Base-by-base conservation (phyloP, 2,888 invertebrate genomes). In the Seira sanloemensis region DNA sequence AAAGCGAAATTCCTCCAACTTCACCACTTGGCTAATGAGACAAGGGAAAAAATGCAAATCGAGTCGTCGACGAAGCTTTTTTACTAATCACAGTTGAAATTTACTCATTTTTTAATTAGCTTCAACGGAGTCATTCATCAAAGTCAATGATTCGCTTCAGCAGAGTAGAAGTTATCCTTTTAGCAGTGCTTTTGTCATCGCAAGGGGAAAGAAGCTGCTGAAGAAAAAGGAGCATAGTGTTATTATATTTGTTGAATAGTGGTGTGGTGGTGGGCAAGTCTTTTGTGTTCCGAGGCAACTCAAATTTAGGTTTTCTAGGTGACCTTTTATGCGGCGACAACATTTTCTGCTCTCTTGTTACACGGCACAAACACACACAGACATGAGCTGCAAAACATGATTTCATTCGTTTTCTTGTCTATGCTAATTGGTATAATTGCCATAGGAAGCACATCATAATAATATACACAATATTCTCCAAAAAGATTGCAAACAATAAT, bases 251-350 rank as follows among this genome's bases (percentile, higher is more conserved):
- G 50, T 50, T n/a, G n/a, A 50, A 37, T 7, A 37, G 37, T n/a
- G n/a, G n/a, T n/a, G 50, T 50, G 50, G 16, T 12, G 12, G 12
- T 50, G 50, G 12, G n/a, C 2, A 50, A 7, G 12, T 37, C 50
- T 37, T 37, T 37, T 50, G 2, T 16, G n/a, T 12, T 50, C n/a
- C 5, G n/a, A n/a, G 16, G 50, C 16, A 50, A 50, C 12, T 50
- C n/a, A 12, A 50, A 50, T 50, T 50, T 50, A 19, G 58, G 12
- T 24, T 71, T 75, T 81, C 62, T 75, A 54, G 78, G 77, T 83
- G 83, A 83, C 83, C 83, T 83, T 83, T 82, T 82, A 77, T 83
- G 62, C 67, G 72, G 69, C 83, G 73, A 83, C 83, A 78, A 69
- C 72, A 72, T 27, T 76, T 50, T 24, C 54, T 50, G 12, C n/a